Base-by-base conservation (phyloP, 2,797 vertebrate species). In the Thunnus albacares region DNA sequence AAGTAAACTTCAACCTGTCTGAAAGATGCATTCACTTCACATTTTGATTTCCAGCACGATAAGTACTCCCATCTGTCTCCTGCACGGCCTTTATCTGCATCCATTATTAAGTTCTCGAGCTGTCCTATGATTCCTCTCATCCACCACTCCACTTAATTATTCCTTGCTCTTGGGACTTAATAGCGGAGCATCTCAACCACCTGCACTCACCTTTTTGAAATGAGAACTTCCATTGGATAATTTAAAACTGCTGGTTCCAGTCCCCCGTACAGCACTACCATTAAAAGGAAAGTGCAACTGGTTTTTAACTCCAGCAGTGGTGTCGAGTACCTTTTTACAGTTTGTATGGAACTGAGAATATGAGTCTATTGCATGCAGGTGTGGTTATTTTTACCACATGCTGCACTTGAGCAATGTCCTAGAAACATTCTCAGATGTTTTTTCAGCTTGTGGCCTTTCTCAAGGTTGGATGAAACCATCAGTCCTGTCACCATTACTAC, bases 121-220 rank as follows among this genome's bases (percentile, higher is more conserved):
- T 68, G 64, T 80, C 79, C 71, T 81, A 49, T 75, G 75, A 79
- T 76, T 68, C 56, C 74, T 69, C 69, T 87, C 75, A 61, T 76
- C 28, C 78, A 60, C 75, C 77, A 49, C 86, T 87, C 57, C 35
- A 73, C 62, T 30, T 79, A 75, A 88, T 90, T 84, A 76, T 84
- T 65, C 26, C 30, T 65, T 38, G 4, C 74, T 65, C 63, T 71
- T 72, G 22, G 26, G 83, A 72, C 57, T 59, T 79, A 57, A 55
- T 28, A 53, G 51, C 65, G 30, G 41, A 80, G 58, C 24, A 26
- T 64, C 55, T 61, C 72, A 43, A 28, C 67, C 72, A 57, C 49
- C 53, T 62, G 58, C 33, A 6, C 24, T 67, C 47, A 38, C 55
- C 77, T 63, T 81, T 30, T 56, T 71, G 13, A 70, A 79, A 65